Percentiles rank a stretch among this genome's conserved stretches.
These are phyloP conservation scores for Rhyacophila brunnea DNA, from an alignment of 1,140 invertebrate genomes.

Conservation along the genomic window DNA sequence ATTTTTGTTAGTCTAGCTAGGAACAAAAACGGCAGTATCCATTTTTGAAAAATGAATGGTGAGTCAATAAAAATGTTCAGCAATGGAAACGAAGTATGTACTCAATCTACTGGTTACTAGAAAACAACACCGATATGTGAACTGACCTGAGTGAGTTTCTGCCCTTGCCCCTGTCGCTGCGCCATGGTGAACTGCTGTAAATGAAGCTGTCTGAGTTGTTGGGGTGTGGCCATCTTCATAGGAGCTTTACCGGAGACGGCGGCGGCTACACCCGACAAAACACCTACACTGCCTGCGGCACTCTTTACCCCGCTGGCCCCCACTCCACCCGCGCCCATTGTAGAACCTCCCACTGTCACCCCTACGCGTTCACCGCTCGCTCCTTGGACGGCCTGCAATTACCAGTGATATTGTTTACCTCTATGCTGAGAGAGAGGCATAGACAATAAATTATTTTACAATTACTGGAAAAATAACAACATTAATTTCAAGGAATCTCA, in stretches of 20 bases:
- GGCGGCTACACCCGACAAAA: constrained; percentile 47
- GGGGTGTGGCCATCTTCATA: constrained; percentile 59
- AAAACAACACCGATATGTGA: constrained; percentile 4
- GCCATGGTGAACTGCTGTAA: constrained; percentile 64
- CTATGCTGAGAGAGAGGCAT: no score
- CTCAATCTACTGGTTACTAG: background rate
- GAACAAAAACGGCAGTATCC: no score
- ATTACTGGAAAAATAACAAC: no score
- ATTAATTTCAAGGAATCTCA: no score
- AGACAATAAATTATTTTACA: no score
- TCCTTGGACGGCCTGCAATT: constrained; percentile 11
- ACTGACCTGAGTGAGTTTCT: constrained; percentile 59
- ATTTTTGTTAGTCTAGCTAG: no score
- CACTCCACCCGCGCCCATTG: constrained; percentile 35
- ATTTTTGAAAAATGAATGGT: no score
- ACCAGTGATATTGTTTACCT: no score
- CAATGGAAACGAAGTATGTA: no score
- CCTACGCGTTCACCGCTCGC: constrained; percentile 17
- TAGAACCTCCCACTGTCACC: background rate
- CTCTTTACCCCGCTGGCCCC: constrained; percentile 50
- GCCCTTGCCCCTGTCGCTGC: constrained; percentile 56
- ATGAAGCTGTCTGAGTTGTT: constrained; percentile 68
- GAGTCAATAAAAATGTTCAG: no score
- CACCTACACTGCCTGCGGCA: constrained; percentile 46
- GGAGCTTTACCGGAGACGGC: constrained; percentile 40